Base-by-base conservation (phyloP, 2,113 vertebrate genomes). In the Aspidoscelis tigris region DNA sequence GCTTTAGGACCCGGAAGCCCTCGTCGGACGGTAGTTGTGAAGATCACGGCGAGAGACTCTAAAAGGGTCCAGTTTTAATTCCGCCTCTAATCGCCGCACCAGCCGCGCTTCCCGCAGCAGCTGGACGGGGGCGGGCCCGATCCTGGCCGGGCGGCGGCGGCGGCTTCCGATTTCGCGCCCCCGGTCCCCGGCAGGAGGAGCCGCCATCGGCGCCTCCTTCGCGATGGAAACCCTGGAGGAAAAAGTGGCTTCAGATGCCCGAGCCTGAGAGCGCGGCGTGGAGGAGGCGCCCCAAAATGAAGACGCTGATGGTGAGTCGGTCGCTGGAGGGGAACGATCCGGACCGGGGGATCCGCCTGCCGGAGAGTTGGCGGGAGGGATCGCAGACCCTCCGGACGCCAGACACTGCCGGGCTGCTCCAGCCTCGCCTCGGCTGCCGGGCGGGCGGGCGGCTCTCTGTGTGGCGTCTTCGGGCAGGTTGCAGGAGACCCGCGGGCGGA, bases 271-370 rank as follows among this genome's bases (percentile, higher is more conserved):
- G 92, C 89, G 92, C 93, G 91, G 89, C 85, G 90, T 88, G 86
- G 93, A 94, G 73, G 95, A 95, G 92, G 94, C 85, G 94, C 86
- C 92, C 96, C 97, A 95, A 79, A 86, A 99, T 99, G 98, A 99
- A 97, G 98, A 97, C 97, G 93, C 96, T 97, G 90, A 94, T 97
- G 98, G 98, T 98, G 96, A 98, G 96, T 94, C 91, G 81, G 75
- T 91, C 83, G 88, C 70, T 68, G 83, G 92, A 91, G 82, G 80
- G 24, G 12, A 92, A 84, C 89, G 76, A 85, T 85, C 87, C 65
- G 84, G 76, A 65, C n/a, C 85, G 5, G n/a, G 64, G 55, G 8
- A 83, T 50, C 18, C 3, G 86, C 26, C 69, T 43, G 86, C 26
- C 69, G 33, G 76, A 41, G 76, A 26, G 65, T 24, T 24, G 4